phyloP scores from a whole-genome alignment of 2,888 invertebrate genomes.

The Conops quadrifasciatus region DNA sequence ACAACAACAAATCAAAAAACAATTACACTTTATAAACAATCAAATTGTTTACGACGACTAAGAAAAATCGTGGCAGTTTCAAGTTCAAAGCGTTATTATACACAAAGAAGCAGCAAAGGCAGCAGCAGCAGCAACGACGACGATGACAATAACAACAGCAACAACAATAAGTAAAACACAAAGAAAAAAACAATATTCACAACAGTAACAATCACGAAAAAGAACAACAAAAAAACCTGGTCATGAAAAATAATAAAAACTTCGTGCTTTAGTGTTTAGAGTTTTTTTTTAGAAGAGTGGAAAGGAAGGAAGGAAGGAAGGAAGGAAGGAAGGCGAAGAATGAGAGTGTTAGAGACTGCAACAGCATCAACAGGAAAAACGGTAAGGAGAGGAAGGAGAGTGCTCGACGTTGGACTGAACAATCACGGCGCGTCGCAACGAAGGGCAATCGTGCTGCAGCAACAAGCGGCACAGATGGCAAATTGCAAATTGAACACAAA shows the following conservation, averaged over 20 bases:
- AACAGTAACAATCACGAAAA: not conserved
- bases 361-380: not conserved
- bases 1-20: constrained; percentile 23
- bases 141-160: not conserved
- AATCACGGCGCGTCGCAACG: constrained; percentile 28
- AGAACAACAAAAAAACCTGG: not conserved
- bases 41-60: constrained; percentile 3
- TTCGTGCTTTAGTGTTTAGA: constrained; percentile 6
- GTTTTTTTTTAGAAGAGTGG: not conserved
- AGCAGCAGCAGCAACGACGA: constrained; percentile 10
- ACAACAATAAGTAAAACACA: not conserved
- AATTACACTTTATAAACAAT: constrained; percentile 21
- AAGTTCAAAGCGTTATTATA: constrained; percentile 30
- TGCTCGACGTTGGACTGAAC: constrained; percentile 6
- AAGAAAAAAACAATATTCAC: not conserved
- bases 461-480: constrained; percentile 27
- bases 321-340: not conserved
- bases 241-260: not conserved
- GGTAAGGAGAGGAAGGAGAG: not conserved
- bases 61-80: constrained; percentile 29
- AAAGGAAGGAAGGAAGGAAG: not conserved
- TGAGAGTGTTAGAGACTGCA: not conserved
- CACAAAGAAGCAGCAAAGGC: no score
- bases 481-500: constrained; percentile 21
- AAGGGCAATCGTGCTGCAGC: constrained; percentile 28